phyloP scores from a whole-genome alignment of 2,113 vertebrate species.

The Pipa parva region DNA sequence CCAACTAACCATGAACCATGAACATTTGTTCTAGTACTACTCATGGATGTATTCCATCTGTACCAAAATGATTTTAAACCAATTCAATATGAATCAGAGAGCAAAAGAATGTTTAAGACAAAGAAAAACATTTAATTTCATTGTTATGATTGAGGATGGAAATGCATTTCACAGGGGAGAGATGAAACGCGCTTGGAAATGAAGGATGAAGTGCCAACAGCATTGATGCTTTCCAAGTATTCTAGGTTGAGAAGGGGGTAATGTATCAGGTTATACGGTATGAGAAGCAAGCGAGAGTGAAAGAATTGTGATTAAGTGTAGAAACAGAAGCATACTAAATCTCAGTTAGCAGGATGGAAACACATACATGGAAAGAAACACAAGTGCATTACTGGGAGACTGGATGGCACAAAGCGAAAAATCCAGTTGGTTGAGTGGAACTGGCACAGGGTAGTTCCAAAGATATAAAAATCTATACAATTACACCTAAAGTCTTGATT shows the following conservation, averaged over 20 bases:
- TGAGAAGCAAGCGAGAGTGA: neutral
- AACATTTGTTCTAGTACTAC: neutral
- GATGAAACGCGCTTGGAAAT: neutral
- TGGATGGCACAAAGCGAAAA: too few relatives aligned
- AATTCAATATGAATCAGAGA: neutral
- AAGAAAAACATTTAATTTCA: neutral
- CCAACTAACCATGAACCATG: neutral
- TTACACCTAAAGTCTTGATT: too few relatives aligned
- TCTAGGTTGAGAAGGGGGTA: neutral
- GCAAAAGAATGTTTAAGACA: neutral
- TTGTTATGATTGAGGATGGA: neutral
- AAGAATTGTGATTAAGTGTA: neutral
- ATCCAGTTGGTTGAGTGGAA: too few relatives aligned
- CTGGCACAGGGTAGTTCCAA: too few relatives aligned
- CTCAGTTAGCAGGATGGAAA: neutral
- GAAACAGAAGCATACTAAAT: neutral
- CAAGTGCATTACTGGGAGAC: too few relatives aligned
- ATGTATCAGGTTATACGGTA: neutral
- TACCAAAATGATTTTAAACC: too few relatives aligned
- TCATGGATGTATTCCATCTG: neutral
- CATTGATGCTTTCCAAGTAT: neutral
- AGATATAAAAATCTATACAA: too few relatives aligned
- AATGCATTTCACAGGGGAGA: neutral
- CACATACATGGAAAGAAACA: neutral
- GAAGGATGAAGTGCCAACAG: neutral